Evolutionary conservation across 2,888 invertebrate species (phyloP).

Genomic region (Athetis lepigone): DNA sequence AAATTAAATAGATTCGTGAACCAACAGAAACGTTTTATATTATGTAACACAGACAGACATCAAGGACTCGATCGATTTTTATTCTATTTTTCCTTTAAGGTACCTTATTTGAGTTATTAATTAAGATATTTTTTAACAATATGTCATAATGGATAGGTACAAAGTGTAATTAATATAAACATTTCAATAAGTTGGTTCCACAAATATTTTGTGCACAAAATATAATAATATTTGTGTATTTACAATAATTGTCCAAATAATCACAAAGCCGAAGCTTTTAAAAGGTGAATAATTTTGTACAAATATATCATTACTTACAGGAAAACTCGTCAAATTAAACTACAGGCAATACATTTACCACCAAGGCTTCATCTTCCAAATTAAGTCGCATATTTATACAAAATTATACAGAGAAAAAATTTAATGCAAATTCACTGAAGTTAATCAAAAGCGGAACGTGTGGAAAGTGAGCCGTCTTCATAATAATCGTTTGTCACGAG

Average conservation of each 20-base stretch:
- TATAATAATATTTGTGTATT: too few relatives aligned
- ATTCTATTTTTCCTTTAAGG: background rate
- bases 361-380: conserved; percentile 22
- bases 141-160: background rate
- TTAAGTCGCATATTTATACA: conserved; percentile 49
- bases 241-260: too few relatives aligned
- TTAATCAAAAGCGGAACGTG: conserved; percentile 68
- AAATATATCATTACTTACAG: conserved; percentile 11
- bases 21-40: background rate
- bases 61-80: background rate
- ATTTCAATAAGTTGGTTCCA: background rate
- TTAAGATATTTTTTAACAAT: background rate
- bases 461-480: conserved; percentile 76
- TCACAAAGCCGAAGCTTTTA: background rate
- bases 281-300: conserved; percentile 12
- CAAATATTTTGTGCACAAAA: too few relatives aligned
- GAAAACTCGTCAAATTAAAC: conserved; percentile 29
- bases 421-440: conserved; percentile 60
- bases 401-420: conserved; percentile 55
- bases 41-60: background rate
- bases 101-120: background rate
- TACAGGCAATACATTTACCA: conserved; percentile 17
- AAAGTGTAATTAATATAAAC: background rate
- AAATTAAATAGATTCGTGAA: background rate
- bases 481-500: conserved; percentile 78